These are phyloP conservation scores for Pontoporia blainvillei DNA, from an alignment of 2,113 vertebrate genomes.

Conservation along the genomic window DNA sequence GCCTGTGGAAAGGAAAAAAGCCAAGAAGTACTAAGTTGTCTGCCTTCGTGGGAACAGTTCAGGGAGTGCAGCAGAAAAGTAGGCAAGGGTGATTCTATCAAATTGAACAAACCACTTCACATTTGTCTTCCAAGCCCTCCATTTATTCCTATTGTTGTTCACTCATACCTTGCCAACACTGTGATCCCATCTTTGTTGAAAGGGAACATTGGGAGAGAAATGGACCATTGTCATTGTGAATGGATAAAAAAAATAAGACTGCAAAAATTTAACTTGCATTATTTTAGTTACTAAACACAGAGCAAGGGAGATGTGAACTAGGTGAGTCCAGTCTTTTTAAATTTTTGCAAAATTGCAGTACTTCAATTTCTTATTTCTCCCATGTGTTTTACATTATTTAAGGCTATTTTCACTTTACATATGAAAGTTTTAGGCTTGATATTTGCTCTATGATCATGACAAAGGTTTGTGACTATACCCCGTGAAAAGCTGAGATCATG, in stretches of 20 bases:
- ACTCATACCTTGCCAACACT: neutral
- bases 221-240: neutral
- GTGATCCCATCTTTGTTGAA: neutral
- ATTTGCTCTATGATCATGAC: neutral
- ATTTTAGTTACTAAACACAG: neutral
- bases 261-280: neutral
- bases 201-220: neutral
- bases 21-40: neutral
- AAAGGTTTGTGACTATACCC: neutral
- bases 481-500: neutral
- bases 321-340: neutral
- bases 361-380: neutral
- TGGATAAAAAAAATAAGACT: neutral
- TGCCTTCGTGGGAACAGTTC: neutral
- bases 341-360: neutral
- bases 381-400: neutral
- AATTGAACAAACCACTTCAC: neutral
- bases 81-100: neutral
- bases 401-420: neutral
- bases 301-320: neutral
- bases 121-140: neutral
- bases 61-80: slow-evolving; percentile 28
- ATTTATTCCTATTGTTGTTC: neutral
- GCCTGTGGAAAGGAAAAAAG: neutral
- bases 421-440: neutral